phyloP scores from a whole-genome alignment of 2,888 invertebrate genomes.

The Calliopum simillimum region DNA sequence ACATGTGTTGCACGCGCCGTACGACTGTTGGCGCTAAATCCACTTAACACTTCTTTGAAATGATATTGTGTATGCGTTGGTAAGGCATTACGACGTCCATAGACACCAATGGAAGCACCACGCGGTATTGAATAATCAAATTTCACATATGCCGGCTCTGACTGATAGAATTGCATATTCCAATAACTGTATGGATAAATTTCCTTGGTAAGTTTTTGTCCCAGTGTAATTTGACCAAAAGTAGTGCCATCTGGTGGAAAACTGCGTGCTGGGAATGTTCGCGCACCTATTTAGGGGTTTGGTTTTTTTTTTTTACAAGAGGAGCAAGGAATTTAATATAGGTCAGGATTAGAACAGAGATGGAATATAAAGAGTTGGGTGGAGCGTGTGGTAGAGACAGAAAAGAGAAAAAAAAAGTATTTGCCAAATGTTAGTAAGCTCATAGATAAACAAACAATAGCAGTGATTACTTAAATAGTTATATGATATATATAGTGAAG shows the following conservation, averaged over 20 bases:
- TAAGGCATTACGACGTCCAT: conserved; percentile 91
- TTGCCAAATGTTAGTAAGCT: conserved; percentile 19
- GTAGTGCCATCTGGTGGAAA: conserved; percentile 94
- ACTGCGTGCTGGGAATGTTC: conserved; percentile 89
- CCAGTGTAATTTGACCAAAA: conserved; percentile 89
- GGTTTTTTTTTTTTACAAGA: too few species aligned
- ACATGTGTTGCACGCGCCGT: conserved; percentile 88
- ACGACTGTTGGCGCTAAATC: conserved; percentile 88
- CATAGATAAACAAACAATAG: neutral
- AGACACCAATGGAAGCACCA: conserved; percentile 93
- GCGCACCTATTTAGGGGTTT: conserved; percentile 80
- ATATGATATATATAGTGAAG: too few species aligned
- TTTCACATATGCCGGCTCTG: conserved; percentile 91
- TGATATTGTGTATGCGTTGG: conserved; percentile 98
- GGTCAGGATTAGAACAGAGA: neutral
- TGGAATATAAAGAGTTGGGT: neutral
- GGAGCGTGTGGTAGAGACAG: too few species aligned
- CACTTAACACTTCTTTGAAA: conserved; percentile 91
- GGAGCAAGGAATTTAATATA: neutral
- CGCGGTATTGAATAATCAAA: conserved; percentile 94
- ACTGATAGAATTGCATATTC: conserved; percentile 97
- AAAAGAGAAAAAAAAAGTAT: conserved; percentile 11
- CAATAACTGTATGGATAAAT: conserved; percentile 95
- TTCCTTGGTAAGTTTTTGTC: conserved; percentile 87
- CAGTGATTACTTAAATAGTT: too few species aligned